Evolutionary conservation across 2,888 invertebrate genomes (phyloP), one percentile per base, ranked within the genome.

Genomic region (Tetrapedia diversipes): DNA sequence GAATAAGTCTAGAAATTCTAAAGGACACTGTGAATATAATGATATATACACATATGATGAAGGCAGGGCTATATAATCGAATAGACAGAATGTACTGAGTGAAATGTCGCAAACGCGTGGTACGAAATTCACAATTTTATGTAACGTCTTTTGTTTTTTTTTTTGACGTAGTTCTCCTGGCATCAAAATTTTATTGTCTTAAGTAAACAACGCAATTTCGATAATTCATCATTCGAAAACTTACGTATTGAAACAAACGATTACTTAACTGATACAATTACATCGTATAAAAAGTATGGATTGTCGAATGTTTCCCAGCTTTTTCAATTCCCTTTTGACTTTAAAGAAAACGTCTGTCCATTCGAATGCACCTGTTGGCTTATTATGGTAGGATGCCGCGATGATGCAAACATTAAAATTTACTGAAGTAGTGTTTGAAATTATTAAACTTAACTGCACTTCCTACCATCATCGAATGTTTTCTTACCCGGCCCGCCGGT

Each of bases 401-500:
- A 63, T 43, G 65, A 61, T 45, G 68, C 49, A 64, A 74, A 81
- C 68, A 54, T 74, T 63, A 63, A 64, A 56, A 64, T 69, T 67
- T 65, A 77, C 43, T 53, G 69, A 34, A 76, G 72, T 76, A 73
- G 57, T 19, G 34, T 56, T 39, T 49, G 51, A 70, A 69, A 73
- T 39, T 60, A 81, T 83, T 80, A 75, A 59, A 60, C 32, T 67
- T 81, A 72, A 65, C 43, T 70, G 74, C 72, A 64, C 22, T 75
- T 72, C 27, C 69, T 76, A 80, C 63, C 29, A 67, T 84, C 67
- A 67, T 81, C 75, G 60, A 81, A 81, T 75, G 80, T 78, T 77
- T 80, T 78, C 65, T 81, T 80, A 73, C 27, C 82, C 82, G 84
- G 84, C 83, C 83, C 76, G 83, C 84, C 84, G 83, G 84, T 84